A percentile compares a stretch with the other conserved stretches of the same genome.
These are phyloP conservation scores for Plutomurus gul DNA, from an alignment of 1,140 invertebrate species.

Conservation along the genomic window DNA sequence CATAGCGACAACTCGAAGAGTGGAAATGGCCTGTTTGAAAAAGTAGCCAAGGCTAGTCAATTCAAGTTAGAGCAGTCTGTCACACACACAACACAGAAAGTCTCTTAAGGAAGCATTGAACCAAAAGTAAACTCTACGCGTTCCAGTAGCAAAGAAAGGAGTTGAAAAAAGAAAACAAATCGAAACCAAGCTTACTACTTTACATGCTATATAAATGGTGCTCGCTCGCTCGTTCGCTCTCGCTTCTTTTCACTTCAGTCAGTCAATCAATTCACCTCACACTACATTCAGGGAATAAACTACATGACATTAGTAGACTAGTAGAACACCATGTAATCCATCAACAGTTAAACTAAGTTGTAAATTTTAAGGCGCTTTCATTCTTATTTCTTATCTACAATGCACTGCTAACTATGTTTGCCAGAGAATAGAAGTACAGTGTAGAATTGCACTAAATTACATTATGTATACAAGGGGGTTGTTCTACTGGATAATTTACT, in stretches of 20 bases:
- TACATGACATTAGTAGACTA: neutral
- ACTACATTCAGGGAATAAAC: neutral
- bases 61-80: neutral
- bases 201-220: no score
- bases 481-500: neutral
- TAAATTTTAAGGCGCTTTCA: constrained; percentile 29
- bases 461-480: constrained; percentile 1
- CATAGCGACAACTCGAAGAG: neutral
- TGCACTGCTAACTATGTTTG: neutral
- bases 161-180: neutral
- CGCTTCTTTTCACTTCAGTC: neutral
- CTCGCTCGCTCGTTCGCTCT: no score
- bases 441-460: constrained; percentile 21
- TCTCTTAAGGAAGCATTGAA: neutral
- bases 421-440: neutral
- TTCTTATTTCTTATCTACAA: neutral
- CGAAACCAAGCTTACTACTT: no score
- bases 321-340: neutral
- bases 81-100: neutral
- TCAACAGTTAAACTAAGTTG: constrained; percentile 19
- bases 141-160: neutral
- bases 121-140: neutral
- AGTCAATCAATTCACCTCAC: neutral
- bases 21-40: neutral
- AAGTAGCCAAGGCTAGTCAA: neutral